A percentile compares a stretch with the other conserved stretches of the same genome.
Evolutionary conservation across 2,797 vertebrate species (phyloP).

Genomic region (Psittacula echo): DNA sequence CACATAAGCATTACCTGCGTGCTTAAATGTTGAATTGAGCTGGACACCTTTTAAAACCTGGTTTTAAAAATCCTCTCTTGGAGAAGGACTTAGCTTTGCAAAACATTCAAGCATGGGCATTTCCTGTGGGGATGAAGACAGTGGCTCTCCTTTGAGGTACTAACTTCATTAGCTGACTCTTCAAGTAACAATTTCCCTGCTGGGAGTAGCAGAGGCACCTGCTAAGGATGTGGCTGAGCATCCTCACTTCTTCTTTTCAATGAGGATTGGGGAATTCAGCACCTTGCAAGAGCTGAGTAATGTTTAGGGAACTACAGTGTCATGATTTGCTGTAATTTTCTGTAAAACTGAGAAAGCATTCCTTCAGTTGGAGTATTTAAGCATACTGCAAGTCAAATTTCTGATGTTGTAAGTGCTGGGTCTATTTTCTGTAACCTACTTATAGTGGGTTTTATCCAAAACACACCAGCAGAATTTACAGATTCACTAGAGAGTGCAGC

Average conservation of each 20-base stretch:
- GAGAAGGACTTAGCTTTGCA: background rate
- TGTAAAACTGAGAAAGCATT: background rate
- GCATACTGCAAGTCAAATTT: background rate
- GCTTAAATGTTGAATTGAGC: background rate
- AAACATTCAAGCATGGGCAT: background rate
- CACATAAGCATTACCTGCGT: background rate
- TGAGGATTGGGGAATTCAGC: background rate
- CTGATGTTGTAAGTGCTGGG: background rate
- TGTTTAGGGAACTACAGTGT: background rate
- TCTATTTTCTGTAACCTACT: background rate
- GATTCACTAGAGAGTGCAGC: background rate
- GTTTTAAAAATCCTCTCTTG: background rate
- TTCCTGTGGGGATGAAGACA: background rate
- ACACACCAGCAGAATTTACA: background rate
- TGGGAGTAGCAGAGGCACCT: background rate
- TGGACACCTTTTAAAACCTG: background rate
- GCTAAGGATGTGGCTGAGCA: background rate
- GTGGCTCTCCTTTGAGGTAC: background rate
- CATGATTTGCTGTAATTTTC: background rate
- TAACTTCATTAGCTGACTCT: background rate
- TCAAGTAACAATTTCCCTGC: background rate
- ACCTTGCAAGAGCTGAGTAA: background rate
- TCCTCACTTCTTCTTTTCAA: conserved; percentile 4
- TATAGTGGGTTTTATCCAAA: background rate
- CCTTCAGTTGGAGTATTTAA: background rate